These are phyloP conservation scores for Ephestia elutella DNA, from an alignment of 1,140 invertebrate species.

Conservation along the genomic window DNA sequence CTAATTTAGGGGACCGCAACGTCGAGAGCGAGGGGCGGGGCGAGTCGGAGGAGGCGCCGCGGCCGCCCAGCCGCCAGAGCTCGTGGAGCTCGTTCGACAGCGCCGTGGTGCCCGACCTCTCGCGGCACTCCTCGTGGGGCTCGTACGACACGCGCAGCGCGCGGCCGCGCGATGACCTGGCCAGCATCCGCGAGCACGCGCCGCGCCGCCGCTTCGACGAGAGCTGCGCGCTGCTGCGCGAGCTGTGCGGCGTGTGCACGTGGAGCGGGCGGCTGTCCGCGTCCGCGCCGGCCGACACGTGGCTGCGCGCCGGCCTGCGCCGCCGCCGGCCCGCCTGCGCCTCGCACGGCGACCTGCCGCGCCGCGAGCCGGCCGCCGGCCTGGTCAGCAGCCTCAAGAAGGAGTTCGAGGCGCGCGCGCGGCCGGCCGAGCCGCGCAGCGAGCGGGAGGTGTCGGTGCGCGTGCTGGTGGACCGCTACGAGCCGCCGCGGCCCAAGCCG, in stretches of 20 bases:
- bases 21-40: constrained; percentile 80
- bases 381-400: constrained; percentile 87
- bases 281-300: constrained; percentile 78
- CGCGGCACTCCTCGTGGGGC: constrained; percentile 89
- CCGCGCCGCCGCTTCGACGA: constrained; percentile 33
- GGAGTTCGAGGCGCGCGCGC: constrained; percentile 80
- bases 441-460: constrained; percentile 82
- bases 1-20: constrained; percentile 80
- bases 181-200: constrained; percentile 55
- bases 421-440: constrained; percentile 21
- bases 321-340: constrained; percentile 47
- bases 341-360: constrained; percentile 50
- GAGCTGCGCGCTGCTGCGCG: constrained; percentile 69
- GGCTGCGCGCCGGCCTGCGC: constrained; percentile 69
- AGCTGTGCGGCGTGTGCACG: constrained; percentile 50
- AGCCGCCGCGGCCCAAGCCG: constrained; percentile 15
- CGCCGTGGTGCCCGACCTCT: constrained; percentile 81
- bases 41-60: constrained; percentile 64
- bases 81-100: constrained; percentile 89
- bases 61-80: constrained; percentile 79
- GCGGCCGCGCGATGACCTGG: constrained; percentile 29
- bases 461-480: constrained; percentile 83
- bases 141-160: constrained; percentile 79
- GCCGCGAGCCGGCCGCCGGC: constrained; percentile 36
- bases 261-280: constrained; percentile 75